Base-by-base conservation (phyloP, 2,113 vertebrate genomes). In the Furnarius figulus region DNA sequence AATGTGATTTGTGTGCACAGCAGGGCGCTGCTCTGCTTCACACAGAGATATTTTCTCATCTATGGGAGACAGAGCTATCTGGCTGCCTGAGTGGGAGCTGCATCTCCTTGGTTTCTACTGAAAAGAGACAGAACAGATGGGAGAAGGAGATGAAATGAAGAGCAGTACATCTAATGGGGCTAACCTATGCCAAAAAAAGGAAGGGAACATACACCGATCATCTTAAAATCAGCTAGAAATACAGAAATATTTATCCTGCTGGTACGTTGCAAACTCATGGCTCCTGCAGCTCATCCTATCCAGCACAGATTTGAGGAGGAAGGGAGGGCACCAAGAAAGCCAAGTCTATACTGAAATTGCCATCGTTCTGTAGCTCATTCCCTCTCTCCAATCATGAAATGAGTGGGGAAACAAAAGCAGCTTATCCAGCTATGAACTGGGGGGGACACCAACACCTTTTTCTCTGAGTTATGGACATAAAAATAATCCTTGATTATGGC, bases 201-300 rank as follows among this genome's bases (percentile, higher is more conserved):
- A 96, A 83, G 20, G 21, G 67, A 96, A 83, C 55, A 74, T 42
- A 93, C 14, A 94, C 70, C 31, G 56, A 82, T 96, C 85, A 71
- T 74, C 70, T 77, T 71, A 50, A 91, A 92, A 88, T 52, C 87
- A 91, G 35, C 66, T 37, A 83, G 81, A 94, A 96, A 87, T 66
- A 87, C 72, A 94, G 50, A 94, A 93, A 94, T 94, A 97, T 96
- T 95, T 96, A 95, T 90, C 80, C 93, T 93, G 87, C 52, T 90
- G 76, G 39, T 80, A 81, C 82, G 72, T 12, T 88, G 30, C 65
- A 84, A 91, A 74, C 6, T 28, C 46, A 30, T 37, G 56, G 42
- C 70, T 92, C 56, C 79, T 56, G 50, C 33, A 92, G 46, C n/a
- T 87, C 62, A 72, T 90, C 83, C 88, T 71, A 70, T 27, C 42